phyloP scores from a whole-genome alignment of 1,140 invertebrate genomes.

The Charaxes varanes region DNA sequence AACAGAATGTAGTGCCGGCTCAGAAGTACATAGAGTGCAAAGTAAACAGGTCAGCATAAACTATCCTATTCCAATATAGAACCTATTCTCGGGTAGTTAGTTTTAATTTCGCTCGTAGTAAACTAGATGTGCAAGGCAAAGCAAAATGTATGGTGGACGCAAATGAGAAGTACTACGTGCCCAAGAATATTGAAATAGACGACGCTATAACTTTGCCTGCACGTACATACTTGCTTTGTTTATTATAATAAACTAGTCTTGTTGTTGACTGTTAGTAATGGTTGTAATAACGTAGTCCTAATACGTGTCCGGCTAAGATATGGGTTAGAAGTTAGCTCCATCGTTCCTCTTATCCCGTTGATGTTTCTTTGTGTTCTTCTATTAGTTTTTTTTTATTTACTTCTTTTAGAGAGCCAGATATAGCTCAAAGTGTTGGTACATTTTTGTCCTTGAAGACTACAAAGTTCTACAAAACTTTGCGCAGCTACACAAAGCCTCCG shows the following conservation, averaged over 20 bases:
- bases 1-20: slow-evolving; percentile 30
- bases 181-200: slow-evolving; percentile 36
- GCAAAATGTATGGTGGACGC: slow-evolving; percentile 48
- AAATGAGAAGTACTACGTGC: slow-evolving; percentile 44
- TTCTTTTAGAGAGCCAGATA: too few species aligned
- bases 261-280: slow-evolving; percentile 16
- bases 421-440: too few species aligned
- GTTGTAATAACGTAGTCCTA: slow-evolving; percentile 5
- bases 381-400: too few species aligned
- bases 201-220: slow-evolving; percentile 21
- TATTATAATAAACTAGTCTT: slow-evolving; percentile 25
- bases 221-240: slow-evolving; percentile 13
- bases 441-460: too few species aligned
- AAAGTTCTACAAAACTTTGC: too few species aligned
- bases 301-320: not conserved
- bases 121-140: slow-evolving; percentile 36
- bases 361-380: too few species aligned
- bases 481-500: too few species aligned
- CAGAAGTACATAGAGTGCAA: slow-evolving; percentile 31
- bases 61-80: slow-evolving; percentile 33
- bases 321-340: slow-evolving; percentile 1
- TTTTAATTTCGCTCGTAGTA: slow-evolving; percentile 44
- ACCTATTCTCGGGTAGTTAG: slow-evolving; percentile 40
- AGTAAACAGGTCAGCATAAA: slow-evolving; percentile 44
- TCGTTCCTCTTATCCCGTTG: too few species aligned